These are phyloP conservation scores for Epizoanthus rinbou DNA, from an alignment of 92 coral and sea anemone genomes.

Conservation along the genomic window DNA sequence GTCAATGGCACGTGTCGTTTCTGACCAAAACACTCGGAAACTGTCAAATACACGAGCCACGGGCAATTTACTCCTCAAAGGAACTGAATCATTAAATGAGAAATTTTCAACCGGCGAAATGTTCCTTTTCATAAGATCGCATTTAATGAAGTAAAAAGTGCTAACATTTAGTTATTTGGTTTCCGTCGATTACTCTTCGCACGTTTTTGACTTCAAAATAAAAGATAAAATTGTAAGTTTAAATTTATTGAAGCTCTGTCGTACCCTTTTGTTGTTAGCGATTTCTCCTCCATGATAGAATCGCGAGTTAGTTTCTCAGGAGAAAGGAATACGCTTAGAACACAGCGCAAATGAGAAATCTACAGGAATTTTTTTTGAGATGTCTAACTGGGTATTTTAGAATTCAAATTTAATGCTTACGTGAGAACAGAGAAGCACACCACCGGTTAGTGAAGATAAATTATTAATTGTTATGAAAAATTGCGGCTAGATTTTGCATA, in stretches of 20 bases:
- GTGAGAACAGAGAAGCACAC: slow-evolving; percentile 15
- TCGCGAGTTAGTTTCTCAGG: neutral
- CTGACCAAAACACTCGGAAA: slow-evolving; percentile 62
- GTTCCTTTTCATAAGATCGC: slow-evolving; percentile 9
- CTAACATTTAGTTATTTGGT: slow-evolving; percentile 5
- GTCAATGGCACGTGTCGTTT: slow-evolving; percentile 71
- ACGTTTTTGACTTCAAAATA: slow-evolving; percentile 2
- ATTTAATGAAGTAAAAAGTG: slow-evolving; percentile 25
- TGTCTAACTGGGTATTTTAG: neutral
- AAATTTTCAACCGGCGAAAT: neutral
- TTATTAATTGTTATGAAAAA: slow-evolving; percentile 28
- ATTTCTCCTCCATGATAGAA: slow-evolving; percentile 12
- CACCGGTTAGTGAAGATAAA: slow-evolving; percentile 36
- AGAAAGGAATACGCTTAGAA: neutral
- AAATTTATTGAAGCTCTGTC: slow-evolving; percentile 8
- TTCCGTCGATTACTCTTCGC: neutral
- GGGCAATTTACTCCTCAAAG: slow-evolving; percentile 41
- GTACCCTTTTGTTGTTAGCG: slow-evolving; percentile 18
- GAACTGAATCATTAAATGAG: slow-evolving; percentile 15
- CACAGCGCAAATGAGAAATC: neutral
- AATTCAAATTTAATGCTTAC: neutral
- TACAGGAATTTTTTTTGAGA: neutral
- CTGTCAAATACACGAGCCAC: slow-evolving; percentile 57
- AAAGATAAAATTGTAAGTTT: neutral
- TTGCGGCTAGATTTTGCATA: slow-evolving; percentile 27